A percentile compares a stretch with the other conserved stretches of the same genome.
Conservation (phyloP, 2,113 vertebrate species). For the Lepisosteus osseus region DNA sequence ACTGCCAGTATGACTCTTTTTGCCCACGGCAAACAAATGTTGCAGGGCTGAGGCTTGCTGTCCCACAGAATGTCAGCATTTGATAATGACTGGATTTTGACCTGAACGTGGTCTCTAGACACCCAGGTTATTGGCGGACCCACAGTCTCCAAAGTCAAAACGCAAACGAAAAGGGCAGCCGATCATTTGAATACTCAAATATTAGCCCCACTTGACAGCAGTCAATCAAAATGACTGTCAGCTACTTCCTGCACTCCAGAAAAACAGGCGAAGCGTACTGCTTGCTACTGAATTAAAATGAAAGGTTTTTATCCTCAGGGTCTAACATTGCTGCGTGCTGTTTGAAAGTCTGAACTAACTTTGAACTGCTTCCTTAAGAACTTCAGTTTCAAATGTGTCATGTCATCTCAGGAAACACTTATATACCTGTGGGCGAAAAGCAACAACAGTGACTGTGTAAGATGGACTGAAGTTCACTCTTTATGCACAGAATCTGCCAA, state of each 20-base stretch:
- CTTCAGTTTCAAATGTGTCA: too few species aligned
- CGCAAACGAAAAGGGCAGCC: constrained; percentile 48
- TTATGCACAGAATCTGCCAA: too few species aligned
- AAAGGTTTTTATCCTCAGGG: constrained; percentile 62
- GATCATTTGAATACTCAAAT: constrained; percentile 57
- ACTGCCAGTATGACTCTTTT: constrained; percentile 34
- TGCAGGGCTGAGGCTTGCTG: constrained; percentile 58
- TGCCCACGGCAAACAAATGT: constrained; percentile 66
- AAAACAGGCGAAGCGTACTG: constrained; percentile 43
- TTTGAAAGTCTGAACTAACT: too few species aligned
- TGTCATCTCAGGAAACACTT: too few species aligned
- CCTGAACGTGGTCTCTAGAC: constrained; percentile 50
- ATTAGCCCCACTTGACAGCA: constrained; percentile 52
- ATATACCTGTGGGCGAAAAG: too few species aligned
- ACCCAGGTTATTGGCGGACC: constrained; percentile 9
- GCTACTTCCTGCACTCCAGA: constrained; percentile 45
- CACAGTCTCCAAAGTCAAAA: constrained; percentile 38
- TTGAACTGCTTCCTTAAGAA: too few species aligned
- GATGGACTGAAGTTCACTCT: too few species aligned
- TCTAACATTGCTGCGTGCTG: too few species aligned
- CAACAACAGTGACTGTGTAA: too few species aligned
- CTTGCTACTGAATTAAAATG: constrained; percentile 57
- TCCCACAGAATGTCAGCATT: constrained; percentile 62
- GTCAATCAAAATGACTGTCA: constrained; percentile 48
- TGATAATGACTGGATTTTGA: constrained; percentile 25